Conservation (phyloP, 1,140 invertebrate species). For the Ceratoteleas bidentatus region DNA sequence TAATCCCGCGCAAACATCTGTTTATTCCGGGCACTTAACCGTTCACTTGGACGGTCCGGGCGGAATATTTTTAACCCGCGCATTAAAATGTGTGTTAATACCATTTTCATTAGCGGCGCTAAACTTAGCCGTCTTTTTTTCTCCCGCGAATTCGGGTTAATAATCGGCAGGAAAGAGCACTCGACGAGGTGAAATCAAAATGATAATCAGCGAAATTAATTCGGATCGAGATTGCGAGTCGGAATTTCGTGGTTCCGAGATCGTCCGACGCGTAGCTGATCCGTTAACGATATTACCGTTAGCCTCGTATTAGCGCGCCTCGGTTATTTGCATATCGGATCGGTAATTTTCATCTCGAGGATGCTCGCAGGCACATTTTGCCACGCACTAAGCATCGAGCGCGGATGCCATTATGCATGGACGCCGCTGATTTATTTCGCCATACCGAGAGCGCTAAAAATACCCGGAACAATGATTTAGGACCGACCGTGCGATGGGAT, state of each 20-base stretch:
- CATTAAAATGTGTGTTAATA: slow-evolving; percentile 47
- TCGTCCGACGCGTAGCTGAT: slow-evolving; percentile 51
- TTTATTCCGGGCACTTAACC: slow-evolving; percentile 32
- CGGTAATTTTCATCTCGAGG: slow-evolving; percentile 72
- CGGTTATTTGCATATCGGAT: slow-evolving; percentile 75
- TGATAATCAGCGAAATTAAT: slow-evolving; percentile 57
- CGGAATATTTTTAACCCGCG: slow-evolving; percentile 28
- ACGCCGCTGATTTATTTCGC: slow-evolving; percentile 53
- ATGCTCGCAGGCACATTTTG: slow-evolving; percentile 46
- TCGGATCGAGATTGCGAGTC: slow-evolving; percentile 40
- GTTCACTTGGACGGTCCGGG: slow-evolving; percentile 12
- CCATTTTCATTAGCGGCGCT: slow-evolving; percentile 28
- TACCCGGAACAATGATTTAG: slow-evolving; percentile 50
- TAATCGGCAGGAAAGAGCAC: slow-evolving; percentile 10
- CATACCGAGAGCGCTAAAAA: slow-evolving; percentile 36
- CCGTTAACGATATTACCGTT: slow-evolving; percentile 77
- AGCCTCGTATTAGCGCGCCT: slow-evolving; percentile 73
- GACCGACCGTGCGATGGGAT: background rate
- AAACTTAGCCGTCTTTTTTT: slow-evolving; percentile 22
- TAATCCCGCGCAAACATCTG: slow-evolving; percentile 26
- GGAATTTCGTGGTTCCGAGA: slow-evolving; percentile 45
- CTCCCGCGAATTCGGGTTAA: slow-evolving; percentile 21
- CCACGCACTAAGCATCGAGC: slow-evolving; percentile 26
- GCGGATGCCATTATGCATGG: slow-evolving; percentile 40
- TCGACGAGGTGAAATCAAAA: slow-evolving; percentile 50